Base-by-base conservation (phyloP, 2,797 vertebrate genomes). In the Echeneis naucrates region DNA sequence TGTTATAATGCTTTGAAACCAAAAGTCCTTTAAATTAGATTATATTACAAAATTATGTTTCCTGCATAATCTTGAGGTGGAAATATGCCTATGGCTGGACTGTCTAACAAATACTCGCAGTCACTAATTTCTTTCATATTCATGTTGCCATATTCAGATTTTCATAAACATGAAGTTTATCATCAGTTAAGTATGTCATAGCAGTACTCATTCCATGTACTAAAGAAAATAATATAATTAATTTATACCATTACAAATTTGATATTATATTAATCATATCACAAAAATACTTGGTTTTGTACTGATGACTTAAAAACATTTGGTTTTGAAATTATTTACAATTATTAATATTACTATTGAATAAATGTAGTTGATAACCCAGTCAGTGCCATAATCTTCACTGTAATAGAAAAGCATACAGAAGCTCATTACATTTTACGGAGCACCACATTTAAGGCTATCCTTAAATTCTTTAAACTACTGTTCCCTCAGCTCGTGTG, bases 401-500 rank as follows among this genome's bases (percentile, higher is more conserved):
- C 10, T 16, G 12, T 38, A 17, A 38, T 53, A 37, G n/a, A 68
- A 38, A 56, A 51, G 21, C 17, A 14, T n/a, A 12, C 2, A 26
- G 8, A 63, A 51, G 19, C 56, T 70, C 59, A 75, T 77, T 26
- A 37, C 33, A 17, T 66, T 68, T 52, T 59, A 60, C 24, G 76
- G 21, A 59, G 35, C 7, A 33, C 52, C 47, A 52, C 53, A 13
- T 27, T 52, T 72, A 64, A 68, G 58, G 67, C 66, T 68, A 65
- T 63, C 51, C 48, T 53, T 67, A 54, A 52, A 59, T 82, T 54
- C 54, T 55, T 80, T 69, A 73, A 81, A 75, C 85, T 81, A 6
- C 64, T 62, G 63, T 85, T 73, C 75, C 78, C 86, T 61, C 47
- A 10, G 62, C 64, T 79, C 8, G 44, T 67, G 73, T 72, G 73